These are phyloP conservation scores for Magallana ariakensis DNA, from an alignment of 1,140 invertebrate genomes.

Conservation along the genomic window DNA sequence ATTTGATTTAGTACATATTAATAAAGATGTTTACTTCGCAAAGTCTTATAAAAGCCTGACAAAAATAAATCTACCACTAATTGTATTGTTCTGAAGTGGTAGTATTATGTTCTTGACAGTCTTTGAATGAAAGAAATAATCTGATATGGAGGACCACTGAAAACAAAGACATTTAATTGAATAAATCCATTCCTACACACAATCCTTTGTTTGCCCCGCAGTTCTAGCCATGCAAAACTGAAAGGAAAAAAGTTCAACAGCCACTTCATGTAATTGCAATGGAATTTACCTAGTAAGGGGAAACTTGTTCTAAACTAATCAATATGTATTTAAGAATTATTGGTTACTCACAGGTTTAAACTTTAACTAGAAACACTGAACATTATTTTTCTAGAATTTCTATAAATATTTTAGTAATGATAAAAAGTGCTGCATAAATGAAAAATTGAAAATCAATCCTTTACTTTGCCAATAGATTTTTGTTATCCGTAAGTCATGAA, in stretches of 20 bases:
- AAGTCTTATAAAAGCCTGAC: background rate
- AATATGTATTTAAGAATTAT: no score
- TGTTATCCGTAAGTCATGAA: no score
- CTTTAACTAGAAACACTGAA: no score
- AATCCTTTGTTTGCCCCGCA: conserved; percentile 7
- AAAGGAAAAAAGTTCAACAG: conserved; percentile 5
- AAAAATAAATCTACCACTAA: background rate
- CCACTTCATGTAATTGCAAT: background rate
- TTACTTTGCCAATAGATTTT: no score
- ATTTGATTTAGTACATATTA: background rate
- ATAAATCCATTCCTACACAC: background rate
- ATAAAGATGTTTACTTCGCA: background rate
- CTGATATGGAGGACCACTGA: background rate
- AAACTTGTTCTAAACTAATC: background rate
- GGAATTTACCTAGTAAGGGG: background rate
- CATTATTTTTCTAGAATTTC: no score
- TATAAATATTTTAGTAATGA: no score
- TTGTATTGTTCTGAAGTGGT: conserved; percentile 12
- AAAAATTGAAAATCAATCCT: no score
- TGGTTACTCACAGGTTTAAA: no score
- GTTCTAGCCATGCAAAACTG: conserved; percentile 6
- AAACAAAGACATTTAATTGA: conserved; percentile 27
- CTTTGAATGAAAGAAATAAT: conserved; percentile 13
- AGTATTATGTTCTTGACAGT: background rate
- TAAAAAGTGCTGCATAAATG: no score